Evolutionary conservation across 2,797 vertebrate genomes (phyloP).

Genomic region (Myotis daubentonii): DNA sequence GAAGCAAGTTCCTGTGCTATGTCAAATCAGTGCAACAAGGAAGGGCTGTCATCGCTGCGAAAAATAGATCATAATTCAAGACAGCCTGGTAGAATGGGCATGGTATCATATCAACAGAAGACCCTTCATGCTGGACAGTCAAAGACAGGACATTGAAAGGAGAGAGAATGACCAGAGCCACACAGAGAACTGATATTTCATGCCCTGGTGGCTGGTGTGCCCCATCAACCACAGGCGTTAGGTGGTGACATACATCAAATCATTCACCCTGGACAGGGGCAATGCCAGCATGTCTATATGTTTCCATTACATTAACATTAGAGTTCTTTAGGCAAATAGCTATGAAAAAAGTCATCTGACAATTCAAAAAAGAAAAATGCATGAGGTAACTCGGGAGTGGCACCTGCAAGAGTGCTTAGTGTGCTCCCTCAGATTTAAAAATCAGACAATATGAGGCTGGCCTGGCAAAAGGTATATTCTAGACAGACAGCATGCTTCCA

Average conservation of each 20-base stretch:
- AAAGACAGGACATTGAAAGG: background rate
- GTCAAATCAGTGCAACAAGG: accelerated
- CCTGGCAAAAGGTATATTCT: background rate
- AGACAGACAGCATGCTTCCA: slow-evolving; percentile 67
- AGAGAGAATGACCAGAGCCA: accelerated
- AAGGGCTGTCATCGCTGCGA: background rate
- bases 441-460: background rate
- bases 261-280: accelerated
- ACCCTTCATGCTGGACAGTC: accelerated
- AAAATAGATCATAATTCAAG: background rate
- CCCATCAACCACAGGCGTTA: accelerated
- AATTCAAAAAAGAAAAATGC: slow-evolving; percentile 69
- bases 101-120: background rate
- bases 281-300: background rate
- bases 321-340: slow-evolving; percentile 69
- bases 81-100: accelerated
- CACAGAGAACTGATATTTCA: accelerated
- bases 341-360: slow-evolving; percentile 70
- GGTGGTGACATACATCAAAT: accelerated
- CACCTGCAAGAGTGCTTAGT: background rate
- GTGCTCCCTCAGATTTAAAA: slow-evolving; percentile 25
- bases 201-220: accelerated
- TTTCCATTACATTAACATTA: background rate
- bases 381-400: background rate
- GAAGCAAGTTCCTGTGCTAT: accelerated